phyloP scores from a whole-genome alignment of 1,140 invertebrate species.

The Tetramorium parvispinum region DNA sequence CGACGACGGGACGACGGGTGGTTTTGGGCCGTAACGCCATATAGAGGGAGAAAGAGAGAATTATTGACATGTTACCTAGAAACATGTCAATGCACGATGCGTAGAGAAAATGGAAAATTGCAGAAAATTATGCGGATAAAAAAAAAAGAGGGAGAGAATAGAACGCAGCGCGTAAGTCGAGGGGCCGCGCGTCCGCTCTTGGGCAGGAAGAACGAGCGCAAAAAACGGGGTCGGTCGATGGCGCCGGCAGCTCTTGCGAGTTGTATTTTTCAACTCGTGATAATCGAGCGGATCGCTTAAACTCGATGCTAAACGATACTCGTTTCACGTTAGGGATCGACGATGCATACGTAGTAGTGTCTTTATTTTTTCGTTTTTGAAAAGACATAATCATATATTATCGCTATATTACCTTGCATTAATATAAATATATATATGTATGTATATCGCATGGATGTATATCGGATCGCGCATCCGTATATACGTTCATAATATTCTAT shows the following conservation, averaged over 20 bases:
- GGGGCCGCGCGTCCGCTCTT: conserved; percentile 65
- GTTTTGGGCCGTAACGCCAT: conserved; percentile 53
- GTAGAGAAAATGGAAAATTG: conserved; percentile 37
- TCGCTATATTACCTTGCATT: conserved; percentile 76
- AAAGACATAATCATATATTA: conserved; percentile 75
- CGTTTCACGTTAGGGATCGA: conserved; percentile 76
- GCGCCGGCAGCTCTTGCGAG: conserved; percentile 46
- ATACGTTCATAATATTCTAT: conserved; percentile 48
- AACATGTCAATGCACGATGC: background rate
- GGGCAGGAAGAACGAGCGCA: conserved; percentile 43
- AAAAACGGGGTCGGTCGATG: conserved; percentile 46
- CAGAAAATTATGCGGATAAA: conserved; percentile 42
- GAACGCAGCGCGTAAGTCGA: conserved; percentile 55
- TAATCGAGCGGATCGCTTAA: conserved; percentile 31
- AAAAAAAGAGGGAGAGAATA: conserved; percentile 59
- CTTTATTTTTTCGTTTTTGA: conserved; percentile 71
- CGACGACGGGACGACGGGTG: conserved; percentile 76
- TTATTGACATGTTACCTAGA: background rate
- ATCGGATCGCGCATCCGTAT: conserved; percentile 14
- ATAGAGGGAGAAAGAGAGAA: background rate
- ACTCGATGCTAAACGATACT: conserved; percentile 67
- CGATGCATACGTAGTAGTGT: conserved; percentile 69
- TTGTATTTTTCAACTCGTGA: conserved; percentile 68
- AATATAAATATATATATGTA: conserved; percentile 66
- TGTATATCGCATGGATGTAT: conserved; percentile 46